Base-by-base conservation (phyloP, 2,888 invertebrate genomes). In the Gordius sp. region DNA sequence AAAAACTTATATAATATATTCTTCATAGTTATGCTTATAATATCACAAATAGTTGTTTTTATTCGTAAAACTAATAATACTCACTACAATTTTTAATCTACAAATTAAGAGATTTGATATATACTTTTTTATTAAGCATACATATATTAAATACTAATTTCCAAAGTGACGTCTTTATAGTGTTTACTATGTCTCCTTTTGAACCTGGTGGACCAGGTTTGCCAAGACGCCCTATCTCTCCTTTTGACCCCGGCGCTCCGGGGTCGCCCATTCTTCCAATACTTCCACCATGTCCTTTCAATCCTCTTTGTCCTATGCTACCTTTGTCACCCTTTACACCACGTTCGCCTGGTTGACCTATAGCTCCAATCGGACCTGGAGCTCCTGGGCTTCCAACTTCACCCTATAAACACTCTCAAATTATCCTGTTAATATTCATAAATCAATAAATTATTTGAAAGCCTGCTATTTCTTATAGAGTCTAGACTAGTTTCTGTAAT, bases 281-380 rank as follows among this genome's bases (percentile, higher is more conserved):
- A 8, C n/a, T n/a, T 47, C 47, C 47, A 4, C 47, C 47, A 47
- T 47, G 47, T n/a, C 47, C 47, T 20, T 47, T 47, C 4, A 4
- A 23, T 47, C 47, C 47, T 4, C 47, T 13, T 4, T n/a, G 8
- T n/a, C 47, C 47, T n/a, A 13, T 13, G 8, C 20, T 4, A 20
- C 47, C 47, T 47, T 47, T 47, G n/a, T 47, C 47, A 4, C 47
- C 47, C 20, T 20, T 47, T n/a, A 23, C n/a, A 20, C 47, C 47
- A 20, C n/a, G n/a, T 47, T 47, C 47, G 20, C 47, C 47, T 4
- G 47, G 4, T n/a, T 47, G 16, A 8, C 47, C 47, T 4, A 20
- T 4, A n/a, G 13, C 23, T 4, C 47, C 47, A 4, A 47, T n/a
- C 4, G 47, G 47, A 18, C 47, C 47, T 20, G 20, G 8, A 4